These are phyloP conservation scores for Martes flavigula DNA, from an alignment of 2,797 vertebrate genomes.

Conservation along the genomic window DNA sequence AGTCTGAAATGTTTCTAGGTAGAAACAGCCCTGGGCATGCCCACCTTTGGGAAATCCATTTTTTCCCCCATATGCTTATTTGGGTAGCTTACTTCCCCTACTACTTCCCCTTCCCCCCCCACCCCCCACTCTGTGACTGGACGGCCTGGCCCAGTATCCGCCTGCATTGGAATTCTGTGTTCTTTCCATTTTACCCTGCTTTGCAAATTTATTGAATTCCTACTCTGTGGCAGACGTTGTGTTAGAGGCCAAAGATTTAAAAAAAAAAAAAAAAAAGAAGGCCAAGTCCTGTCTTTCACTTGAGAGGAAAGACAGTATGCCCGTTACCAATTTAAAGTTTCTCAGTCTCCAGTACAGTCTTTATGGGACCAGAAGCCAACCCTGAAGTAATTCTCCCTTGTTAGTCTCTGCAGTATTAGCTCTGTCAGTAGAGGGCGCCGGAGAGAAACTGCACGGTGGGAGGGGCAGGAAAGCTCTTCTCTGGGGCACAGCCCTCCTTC, in stretches of 20 bases:
- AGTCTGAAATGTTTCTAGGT: not conserved
- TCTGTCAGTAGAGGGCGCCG: not conserved
- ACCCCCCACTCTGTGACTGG: not conserved
- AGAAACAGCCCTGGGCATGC: not conserved
- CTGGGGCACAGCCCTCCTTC: not conserved
- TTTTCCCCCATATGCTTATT: not conserved
- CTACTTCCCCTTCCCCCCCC: too few relatives aligned
- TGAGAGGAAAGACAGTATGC: not conserved
- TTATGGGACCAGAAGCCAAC: not conserved
- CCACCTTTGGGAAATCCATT: not conserved
- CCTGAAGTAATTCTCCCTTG: not conserved
- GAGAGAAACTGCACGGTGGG: not conserved
- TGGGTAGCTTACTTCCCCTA: not conserved
- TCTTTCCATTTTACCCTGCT: not conserved
- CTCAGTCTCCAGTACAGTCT: not conserved
- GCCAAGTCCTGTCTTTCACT: not conserved
- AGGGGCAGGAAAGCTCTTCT: not conserved
- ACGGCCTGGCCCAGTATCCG: not conserved
- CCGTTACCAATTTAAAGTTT: not conserved
- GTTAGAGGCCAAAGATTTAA: not conserved
- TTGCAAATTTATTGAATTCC: not conserved
- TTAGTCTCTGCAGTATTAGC: not conserved
- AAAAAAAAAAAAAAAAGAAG: not conserved
- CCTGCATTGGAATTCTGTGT: not conserved
- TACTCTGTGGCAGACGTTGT: not conserved